Evolutionary conservation across 37 sponge, comb jelly and placozoan species (phyloP).

Genomic region (Tethya wilhelma): DNA sequence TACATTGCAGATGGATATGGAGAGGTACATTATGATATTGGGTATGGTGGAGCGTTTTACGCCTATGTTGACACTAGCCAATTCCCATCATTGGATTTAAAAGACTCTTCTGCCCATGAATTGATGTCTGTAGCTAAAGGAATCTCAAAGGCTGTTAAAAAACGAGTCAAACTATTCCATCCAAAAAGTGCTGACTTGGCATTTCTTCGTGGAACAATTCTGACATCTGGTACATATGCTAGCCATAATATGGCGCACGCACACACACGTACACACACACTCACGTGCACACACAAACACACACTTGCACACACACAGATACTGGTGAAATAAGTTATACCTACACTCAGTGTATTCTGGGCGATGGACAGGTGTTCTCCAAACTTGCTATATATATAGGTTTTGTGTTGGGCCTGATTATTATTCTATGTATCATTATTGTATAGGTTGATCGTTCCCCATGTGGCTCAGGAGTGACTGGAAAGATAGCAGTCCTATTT

Average conservation of each 20-base stretch:
- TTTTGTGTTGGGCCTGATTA: no score
- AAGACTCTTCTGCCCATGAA: conserved; percentile 27
- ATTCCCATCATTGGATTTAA: conserved; percentile 70
- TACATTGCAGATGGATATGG: conserved; percentile 17
- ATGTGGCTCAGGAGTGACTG: conserved; percentile 85
- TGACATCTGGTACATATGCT: conserved; percentile 70
- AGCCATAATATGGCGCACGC: no score
- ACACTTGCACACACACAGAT: no score
- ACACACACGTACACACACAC: no score
- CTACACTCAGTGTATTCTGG: no score
- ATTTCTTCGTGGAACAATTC: conserved; percentile 84
- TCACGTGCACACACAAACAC: no score
- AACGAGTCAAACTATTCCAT: conserved; percentile 47
- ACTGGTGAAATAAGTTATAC: no score
- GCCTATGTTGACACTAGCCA: conserved; percentile 56
- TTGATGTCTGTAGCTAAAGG: conserved; percentile 30
- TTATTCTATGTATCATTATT: no score
- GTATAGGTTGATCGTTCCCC: conserved; percentile 78
- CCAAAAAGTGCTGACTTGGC: conserved; percentile 72
- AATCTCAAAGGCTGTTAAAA: not conserved
- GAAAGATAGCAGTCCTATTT: conserved; percentile 76
- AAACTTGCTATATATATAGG: no score
- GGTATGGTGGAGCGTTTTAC: conserved; percentile 90
- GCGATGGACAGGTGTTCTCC: no score
- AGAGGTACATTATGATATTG: conserved; percentile 73